Percentiles rank a stretch among this genome's conserved stretches.
Conservation (phyloP, 2,113 vertebrate genomes). For the Phylloscopus trochilus region DNA sequence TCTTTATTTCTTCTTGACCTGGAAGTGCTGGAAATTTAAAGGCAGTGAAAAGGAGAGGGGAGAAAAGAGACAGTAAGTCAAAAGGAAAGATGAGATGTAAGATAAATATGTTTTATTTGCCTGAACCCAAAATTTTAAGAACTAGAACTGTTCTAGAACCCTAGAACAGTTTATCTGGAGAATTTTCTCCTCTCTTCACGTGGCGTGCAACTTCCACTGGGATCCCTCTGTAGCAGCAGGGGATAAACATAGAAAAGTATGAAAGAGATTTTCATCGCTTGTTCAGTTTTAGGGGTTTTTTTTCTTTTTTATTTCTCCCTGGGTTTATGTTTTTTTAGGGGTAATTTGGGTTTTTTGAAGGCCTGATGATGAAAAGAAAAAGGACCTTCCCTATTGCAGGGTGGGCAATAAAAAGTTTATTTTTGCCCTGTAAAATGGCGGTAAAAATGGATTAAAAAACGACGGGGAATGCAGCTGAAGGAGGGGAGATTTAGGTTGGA, state of each 20-base stretch:
- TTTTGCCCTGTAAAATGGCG: background rate
- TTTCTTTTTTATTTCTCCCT: background rate
- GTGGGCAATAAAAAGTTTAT: background rate
- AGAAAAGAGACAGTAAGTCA: background rate
- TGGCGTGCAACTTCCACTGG: background rate
- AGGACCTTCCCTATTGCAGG: background rate
- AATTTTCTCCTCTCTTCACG: background rate
- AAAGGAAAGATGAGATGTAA: background rate
- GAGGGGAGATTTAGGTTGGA: background rate
- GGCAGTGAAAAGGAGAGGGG: background rate
- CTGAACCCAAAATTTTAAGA: background rate
- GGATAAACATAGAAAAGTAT: background rate
- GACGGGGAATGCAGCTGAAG: no score
- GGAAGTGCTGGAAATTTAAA: background rate
- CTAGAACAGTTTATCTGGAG: background rate
- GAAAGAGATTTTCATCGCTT: fast-evolving
- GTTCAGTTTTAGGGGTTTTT: background rate
- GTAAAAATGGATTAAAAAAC: background rate
- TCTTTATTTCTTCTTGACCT: background rate
- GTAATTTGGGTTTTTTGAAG: background rate
- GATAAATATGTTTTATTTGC: background rate
- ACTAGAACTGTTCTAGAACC: background rate
- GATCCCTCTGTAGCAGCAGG: background rate
- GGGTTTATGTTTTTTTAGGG: background rate
- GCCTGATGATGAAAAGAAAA: background rate